Evolutionary conservation across 2,797 vertebrate species (phyloP).

Genomic region (Heliangelus exortis): DNA sequence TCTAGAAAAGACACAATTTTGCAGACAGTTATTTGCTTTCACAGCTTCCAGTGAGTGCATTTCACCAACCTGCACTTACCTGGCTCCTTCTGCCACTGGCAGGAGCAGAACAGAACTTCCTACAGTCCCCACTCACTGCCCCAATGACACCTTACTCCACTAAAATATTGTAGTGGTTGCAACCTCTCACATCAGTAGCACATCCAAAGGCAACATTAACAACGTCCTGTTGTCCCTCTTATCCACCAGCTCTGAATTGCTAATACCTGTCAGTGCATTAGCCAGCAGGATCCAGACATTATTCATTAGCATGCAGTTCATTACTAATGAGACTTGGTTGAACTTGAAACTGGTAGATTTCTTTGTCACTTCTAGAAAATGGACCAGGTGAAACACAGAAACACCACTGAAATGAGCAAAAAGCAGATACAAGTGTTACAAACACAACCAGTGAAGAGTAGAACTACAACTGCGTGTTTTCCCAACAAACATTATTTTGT

Average conservation of each 20-base stretch:
- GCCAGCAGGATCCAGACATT: not conserved
- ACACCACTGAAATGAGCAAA: not conserved
- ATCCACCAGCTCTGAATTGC: not conserved
- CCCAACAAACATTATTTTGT: not conserved
- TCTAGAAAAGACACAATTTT: conserved; percentile 68
- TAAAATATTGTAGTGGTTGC: not conserved
- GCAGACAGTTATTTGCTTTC: conserved; percentile 16
- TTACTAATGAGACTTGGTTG: not conserved
- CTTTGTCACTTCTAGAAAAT: not conserved
- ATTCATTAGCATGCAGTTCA: not conserved
- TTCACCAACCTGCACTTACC: not conserved
- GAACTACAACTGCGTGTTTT: not conserved
- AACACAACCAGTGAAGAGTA: not conserved
- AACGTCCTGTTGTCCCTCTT: not conserved
- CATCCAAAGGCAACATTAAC: not conserved
- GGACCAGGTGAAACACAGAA: not conserved
- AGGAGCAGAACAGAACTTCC: not conserved
- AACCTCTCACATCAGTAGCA: not conserved
- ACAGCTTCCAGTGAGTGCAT: not conserved
- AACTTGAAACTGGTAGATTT: not conserved
- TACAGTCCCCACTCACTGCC: not conserved
- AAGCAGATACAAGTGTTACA: not conserved
- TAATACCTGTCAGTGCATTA: not conserved
- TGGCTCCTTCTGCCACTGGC: conserved; percentile 2
- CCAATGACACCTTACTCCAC: not conserved